Evolutionary conservation across 2,113 vertebrate species (phyloP), one percentile per base, ranked within the genome.

Genomic region (Calypte anna): DNA sequence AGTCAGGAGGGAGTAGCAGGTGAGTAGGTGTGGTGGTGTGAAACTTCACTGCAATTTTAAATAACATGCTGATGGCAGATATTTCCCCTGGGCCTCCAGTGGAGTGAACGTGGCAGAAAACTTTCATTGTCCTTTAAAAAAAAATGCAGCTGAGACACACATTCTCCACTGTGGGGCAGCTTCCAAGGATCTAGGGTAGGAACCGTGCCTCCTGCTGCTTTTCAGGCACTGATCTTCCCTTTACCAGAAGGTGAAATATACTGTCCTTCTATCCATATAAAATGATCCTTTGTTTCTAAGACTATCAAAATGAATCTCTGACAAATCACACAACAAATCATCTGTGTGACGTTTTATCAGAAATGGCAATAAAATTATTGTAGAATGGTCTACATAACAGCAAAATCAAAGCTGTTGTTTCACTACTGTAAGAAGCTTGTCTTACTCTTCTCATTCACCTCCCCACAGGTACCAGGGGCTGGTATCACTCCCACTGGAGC

Each of bases 401-500:
- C 14, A 82, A 91, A 89, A 64, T 63, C 38, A 68, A 12, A 20
- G 1, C 7, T 75, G 22, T 24, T 64, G 18, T 50, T 61, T 61
- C 40, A 40, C 10, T 48, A 12, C 30, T 40, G 24, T 18, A 6
- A 81, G 55, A 8, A 63, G 6, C 30, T 7, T 24, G 22, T 4
- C 6, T 40, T 16, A 40, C 2, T 40, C 51, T 44, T 40, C 53
- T 75, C 7, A 6, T 2, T 21, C 54, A 9, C 11, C 21, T 46
- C 46, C 27, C 15, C 0, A 3, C 9, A 44, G 48, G 5, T 54
- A 48, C 6, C 1, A 3, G 10, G 12, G 25, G 24, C 14, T 63
- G 21, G 28, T 55, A 44, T n/a, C 43, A n/a, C 10, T 1, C 3
- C 1, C 12, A 2, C 15, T 4, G 3, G 23, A 69, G 36, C 11